Conservation (phyloP, 2,797 vertebrate species). For the Brachymystax lenok region DNA sequence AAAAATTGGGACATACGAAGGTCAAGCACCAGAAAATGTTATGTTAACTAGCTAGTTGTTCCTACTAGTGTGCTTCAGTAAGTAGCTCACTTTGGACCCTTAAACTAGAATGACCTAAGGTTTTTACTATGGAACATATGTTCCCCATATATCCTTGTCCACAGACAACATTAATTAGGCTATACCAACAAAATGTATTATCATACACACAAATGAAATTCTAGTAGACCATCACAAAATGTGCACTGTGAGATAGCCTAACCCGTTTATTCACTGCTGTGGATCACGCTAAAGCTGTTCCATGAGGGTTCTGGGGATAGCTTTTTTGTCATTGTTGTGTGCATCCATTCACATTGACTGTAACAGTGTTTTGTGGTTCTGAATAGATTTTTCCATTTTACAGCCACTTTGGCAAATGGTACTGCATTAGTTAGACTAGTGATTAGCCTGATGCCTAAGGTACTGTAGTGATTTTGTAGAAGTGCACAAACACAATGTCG, state of each 20-base stretch:
- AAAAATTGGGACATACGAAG: slow-evolving; percentile 37
- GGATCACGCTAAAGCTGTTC: slow-evolving; percentile 4
- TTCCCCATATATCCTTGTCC: not conserved
- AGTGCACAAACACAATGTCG: slow-evolving; percentile 15
- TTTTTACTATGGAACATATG: slow-evolving; percentile 21
- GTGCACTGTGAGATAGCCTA: not conserved
- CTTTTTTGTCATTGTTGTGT: slow-evolving; percentile 10
- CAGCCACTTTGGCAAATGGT: slow-evolving; percentile 31
- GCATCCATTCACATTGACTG: not conserved
- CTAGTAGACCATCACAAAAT: not conserved
- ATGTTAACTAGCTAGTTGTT: slow-evolving; percentile 4
- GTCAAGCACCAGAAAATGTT: slow-evolving; percentile 20
- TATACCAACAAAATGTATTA: not conserved
- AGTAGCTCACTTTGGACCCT: slow-evolving; percentile 8
- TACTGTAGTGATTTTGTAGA: slow-evolving; percentile 17
- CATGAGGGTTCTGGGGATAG: not conserved
- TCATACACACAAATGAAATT: not conserved
- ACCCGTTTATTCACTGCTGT: not conserved
- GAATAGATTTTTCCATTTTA: slow-evolving; percentile 36
- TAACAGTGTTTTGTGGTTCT: slow-evolving; percentile 16
- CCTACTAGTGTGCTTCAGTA: slow-evolving; percentile 11
- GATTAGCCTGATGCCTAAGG: not conserved
- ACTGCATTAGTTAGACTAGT: slow-evolving; percentile 8
- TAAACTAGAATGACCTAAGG: slow-evolving; percentile 14
- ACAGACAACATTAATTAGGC: not conserved